Evolutionary conservation across 2,888 invertebrate species (phyloP), one percentile per base, ranked within the genome.

Genomic region (Drosophila planitibia): DNA sequence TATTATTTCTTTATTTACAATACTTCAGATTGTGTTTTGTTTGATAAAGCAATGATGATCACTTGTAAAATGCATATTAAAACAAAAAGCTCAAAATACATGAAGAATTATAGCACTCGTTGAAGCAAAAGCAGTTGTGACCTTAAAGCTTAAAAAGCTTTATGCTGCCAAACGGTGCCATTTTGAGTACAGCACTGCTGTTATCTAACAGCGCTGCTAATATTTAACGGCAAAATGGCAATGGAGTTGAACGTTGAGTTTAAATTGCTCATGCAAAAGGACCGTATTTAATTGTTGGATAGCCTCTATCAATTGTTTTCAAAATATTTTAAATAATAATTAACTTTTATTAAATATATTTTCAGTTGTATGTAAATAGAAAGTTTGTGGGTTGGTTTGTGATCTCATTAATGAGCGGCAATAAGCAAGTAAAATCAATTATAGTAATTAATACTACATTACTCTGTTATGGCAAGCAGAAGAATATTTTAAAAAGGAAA

Each of bases 181-280:
- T 57, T 64, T 76, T 62, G 76, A 80, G 80, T 69, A 54, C 39
- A 44, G 37, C 14, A 41, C 9, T n/a, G 22, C 37, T 61, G 44
- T 30, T 10, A 19, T 30, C 54, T 57, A 57, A 47, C 55, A 72
- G 44, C 12, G 22, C 44, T 44, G 6, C 44, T 47, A 9, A 9
- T 4, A 47, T 16, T 47, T 25, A 25, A 25, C 47, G 16, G 9
- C 47, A 25, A 22, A 22, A n/a, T 9, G 41, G 4, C 4, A n/a
- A n/a, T 41, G 10, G 2, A 25, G 22, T 47, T 47, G 22, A 3
- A n/a, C 51, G 19, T 19, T 51, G 10, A 19, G 25, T 9, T 49
- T 25, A 25, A 49, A 25, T 7, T 22, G 14, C 7, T 3, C 7
- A 25, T 41, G n/a, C 5, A 10, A 41, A 41, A 22, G 14, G 22